Conservation (phyloP, 2,113 vertebrate genomes). For the Raja brachyura region DNA sequence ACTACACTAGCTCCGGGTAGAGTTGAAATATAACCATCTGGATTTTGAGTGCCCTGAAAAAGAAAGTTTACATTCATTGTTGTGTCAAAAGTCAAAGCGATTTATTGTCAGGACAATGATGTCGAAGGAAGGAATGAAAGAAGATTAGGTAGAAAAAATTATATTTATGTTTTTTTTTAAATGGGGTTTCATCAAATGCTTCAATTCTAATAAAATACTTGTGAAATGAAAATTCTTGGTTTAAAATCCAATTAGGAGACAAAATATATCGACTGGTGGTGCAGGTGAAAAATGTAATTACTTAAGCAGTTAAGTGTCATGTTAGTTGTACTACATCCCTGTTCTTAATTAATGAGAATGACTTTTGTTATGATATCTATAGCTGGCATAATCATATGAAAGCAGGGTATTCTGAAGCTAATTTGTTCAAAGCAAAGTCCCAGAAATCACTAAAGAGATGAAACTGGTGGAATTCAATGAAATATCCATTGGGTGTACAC, state of each 20-base stretch:
- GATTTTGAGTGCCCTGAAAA: slow-evolving; percentile 75
- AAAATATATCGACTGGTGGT: too few species aligned
- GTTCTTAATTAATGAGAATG: too few species aligned
- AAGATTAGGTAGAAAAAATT: background rate
- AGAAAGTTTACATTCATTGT: background rate
- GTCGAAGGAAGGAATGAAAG: too few species aligned
- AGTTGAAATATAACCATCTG: slow-evolving; percentile 89
- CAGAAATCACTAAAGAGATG: background rate
- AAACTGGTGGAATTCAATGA: background rate
- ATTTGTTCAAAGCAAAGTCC: background rate
- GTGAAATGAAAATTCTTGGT: background rate
- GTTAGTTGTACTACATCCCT: too few species aligned
- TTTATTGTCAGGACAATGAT: too few species aligned
- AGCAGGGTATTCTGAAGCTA: background rate
- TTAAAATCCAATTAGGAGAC: background rate
- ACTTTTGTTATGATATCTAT: too few species aligned
- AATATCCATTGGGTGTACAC: too few species aligned
- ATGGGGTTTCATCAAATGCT: background rate
- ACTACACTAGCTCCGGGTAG: slow-evolving; percentile 92
- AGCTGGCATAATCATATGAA: too few species aligned
- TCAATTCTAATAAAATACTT: background rate
- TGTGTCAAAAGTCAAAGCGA: too few species aligned
- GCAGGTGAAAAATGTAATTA: too few species aligned
- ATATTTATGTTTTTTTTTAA: background rate
- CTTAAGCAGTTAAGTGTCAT: too few species aligned